These are phyloP conservation scores for Corynorhinus townsendii DNA, from an alignment of 2,113 vertebrate species.

Conservation along the genomic window DNA sequence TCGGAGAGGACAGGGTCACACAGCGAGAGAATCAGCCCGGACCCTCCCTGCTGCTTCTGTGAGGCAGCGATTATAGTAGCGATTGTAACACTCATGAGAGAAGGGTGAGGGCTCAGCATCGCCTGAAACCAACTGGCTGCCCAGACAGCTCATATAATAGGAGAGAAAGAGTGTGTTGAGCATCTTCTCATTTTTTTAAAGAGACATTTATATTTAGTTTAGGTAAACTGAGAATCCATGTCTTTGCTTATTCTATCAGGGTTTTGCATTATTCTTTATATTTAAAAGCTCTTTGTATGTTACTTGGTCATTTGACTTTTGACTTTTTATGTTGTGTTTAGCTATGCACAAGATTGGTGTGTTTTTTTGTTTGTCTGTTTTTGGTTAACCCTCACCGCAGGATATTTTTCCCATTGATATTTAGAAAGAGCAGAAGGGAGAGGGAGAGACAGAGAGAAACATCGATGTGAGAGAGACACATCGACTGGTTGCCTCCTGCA, in stretches of 20 bases:
- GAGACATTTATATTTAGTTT: neutral
- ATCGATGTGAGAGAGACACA: no score
- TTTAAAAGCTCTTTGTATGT: neutral
- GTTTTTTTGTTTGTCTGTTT: no score
- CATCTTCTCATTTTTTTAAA: neutral
- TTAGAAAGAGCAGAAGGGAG: no score
- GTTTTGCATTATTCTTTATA: neutral
- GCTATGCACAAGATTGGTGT: neutral
- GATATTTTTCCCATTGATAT: no score
- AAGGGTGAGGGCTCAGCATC: neutral
- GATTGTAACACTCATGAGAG: rapidly evolving
- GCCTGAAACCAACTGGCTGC: neutral
- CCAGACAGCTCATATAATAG: neutral
- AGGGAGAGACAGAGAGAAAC: no score
- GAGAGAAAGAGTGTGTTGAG: neutral
- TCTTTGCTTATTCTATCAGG: neutral
- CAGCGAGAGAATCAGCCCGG: neutral
- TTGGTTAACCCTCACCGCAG: no score
- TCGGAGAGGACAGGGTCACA: neutral
- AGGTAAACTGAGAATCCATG: neutral
- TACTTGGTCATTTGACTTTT: neutral
- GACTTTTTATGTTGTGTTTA: neutral
- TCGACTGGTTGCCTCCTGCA: no score
- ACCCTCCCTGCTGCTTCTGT: neutral
- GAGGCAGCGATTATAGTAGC: neutral